phyloP scores from a whole-genome alignment of 2,113 vertebrate species.

The Regulus satrapa region DNA sequence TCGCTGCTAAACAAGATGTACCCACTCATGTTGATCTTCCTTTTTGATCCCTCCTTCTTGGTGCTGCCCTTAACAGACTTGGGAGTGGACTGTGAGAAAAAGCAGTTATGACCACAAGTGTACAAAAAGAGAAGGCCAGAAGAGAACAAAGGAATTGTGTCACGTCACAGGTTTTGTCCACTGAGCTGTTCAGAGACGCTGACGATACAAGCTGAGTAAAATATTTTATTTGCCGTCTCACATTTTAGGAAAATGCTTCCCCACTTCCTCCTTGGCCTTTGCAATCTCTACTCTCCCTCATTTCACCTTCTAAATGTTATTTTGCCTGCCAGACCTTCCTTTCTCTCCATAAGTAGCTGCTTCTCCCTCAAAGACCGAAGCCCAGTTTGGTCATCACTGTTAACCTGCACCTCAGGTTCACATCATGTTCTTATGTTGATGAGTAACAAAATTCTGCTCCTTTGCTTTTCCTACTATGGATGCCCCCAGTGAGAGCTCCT shows the following conservation, averaged over 20 bases:
- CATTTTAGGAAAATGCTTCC: neutral
- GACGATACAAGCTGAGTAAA: neutral
- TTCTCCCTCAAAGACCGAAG: neutral
- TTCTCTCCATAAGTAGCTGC: neutral
- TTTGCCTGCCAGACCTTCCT: neutral
- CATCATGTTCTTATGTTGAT: neutral
- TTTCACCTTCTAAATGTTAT: neutral
- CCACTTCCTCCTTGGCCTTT: neutral
- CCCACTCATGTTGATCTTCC: constrained; percentile 99
- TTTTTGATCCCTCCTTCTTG: constrained; percentile 96
- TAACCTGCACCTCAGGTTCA: neutral
- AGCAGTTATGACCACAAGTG: constrained; percentile 38
- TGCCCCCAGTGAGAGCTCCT: neutral
- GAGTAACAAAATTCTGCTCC: neutral
- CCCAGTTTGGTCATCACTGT: neutral
- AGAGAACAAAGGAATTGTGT: neutral
- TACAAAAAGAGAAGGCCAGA: neutral
- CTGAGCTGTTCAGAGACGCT: neutral
- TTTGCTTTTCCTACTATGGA: neutral
- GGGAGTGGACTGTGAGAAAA: constrained; percentile 84
- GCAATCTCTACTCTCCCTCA: neutral
- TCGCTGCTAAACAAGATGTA: constrained; percentile 99
- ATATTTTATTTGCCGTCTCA: neutral
- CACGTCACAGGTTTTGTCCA: neutral
- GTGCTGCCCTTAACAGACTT: constrained; percentile 92